Evolutionary conservation across 1,140 invertebrate species (phyloP).

Genomic region (Drosophila jambulina): DNA sequence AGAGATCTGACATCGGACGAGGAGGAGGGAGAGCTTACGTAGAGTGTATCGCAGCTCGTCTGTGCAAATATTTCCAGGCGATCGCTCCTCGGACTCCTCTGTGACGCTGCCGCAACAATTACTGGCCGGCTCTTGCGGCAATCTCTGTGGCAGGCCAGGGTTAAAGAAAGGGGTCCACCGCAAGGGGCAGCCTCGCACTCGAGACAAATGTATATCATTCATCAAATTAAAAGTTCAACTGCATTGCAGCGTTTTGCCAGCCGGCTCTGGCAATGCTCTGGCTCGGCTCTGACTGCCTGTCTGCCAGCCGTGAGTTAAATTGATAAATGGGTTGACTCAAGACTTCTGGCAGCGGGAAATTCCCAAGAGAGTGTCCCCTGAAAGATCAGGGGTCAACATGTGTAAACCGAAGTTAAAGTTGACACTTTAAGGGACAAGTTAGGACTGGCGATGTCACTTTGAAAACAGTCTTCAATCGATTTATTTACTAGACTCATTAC

Average conservation of each 20-base stretch:
- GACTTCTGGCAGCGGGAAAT: conserved; percentile 2
- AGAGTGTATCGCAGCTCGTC: conserved; percentile 34
- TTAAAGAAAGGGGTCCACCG: conserved; percentile 4
- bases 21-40: neutral
- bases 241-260: conserved; percentile 68
- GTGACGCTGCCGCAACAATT: conserved; percentile 65
- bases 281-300: conserved; percentile 21
- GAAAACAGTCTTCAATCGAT: neutral
- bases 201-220: conserved; percentile 83
- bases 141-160: conserved; percentile 42
- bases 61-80: conserved; percentile 70
- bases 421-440: neutral
- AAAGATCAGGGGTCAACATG: conserved; percentile 9
- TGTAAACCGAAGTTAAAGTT: neutral
- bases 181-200: conserved; percentile 54
- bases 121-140: conserved; percentile 59
- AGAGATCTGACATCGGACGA: conserved; percentile 31
- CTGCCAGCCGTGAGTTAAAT: conserved; percentile 64
- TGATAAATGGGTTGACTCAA: conserved; percentile 46
- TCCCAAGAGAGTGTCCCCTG: neutral
- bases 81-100: conserved; percentile 48
- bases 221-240: conserved; percentile 83
- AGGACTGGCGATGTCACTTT: neutral
- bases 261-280: conserved; percentile 21
- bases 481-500: neutral